Evolutionary conservation across 1,140 invertebrate genomes (phyloP).

Genomic region (Dufourea novaeangliae): DNA sequence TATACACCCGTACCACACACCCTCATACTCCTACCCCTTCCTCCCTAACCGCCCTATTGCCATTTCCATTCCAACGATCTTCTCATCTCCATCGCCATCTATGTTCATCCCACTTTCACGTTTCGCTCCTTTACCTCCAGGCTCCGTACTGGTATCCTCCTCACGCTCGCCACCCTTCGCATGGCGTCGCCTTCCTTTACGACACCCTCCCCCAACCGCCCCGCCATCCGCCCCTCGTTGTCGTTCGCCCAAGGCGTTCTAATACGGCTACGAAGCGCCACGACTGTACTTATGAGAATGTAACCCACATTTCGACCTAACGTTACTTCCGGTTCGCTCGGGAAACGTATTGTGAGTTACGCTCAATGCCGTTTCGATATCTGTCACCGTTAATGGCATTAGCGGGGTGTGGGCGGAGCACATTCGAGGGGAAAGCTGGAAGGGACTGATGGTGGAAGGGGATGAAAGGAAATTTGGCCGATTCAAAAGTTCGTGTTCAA

Average conservation of each 20-base stretch:
- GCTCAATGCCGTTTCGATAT: constrained; percentile 22
- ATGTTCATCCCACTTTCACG: constrained; percentile 35
- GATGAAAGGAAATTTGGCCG: background rate
- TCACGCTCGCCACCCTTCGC: constrained; percentile 1
- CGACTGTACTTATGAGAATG: constrained; percentile 63
- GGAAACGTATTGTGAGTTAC: constrained; percentile 51
- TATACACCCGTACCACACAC: constrained; percentile 33
- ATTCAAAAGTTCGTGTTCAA: no score
- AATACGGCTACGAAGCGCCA: constrained; percentile 57
- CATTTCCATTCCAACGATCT: constrained; percentile 64
- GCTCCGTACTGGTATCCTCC: constrained; percentile 38
- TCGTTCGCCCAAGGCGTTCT: constrained; percentile 55
- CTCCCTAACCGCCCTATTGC: constrained; percentile 48
- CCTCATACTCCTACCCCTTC: constrained; percentile 16
- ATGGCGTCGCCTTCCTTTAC: background rate
- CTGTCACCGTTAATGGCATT: constrained; percentile 38
- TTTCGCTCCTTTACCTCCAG: constrained; percentile 35
- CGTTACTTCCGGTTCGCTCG: constrained; percentile 54
- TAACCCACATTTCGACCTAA: constrained; percentile 64
- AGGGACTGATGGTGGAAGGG: no score
- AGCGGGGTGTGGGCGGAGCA: background rate
- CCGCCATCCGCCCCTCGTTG: background rate
- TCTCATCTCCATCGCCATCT: constrained; percentile 51
- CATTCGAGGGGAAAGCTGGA: background rate
- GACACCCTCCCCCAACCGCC: constrained; percentile 5